phyloP scores from a whole-genome alignment of 1,140 invertebrate species.

The Caerostris darwini region DNA sequence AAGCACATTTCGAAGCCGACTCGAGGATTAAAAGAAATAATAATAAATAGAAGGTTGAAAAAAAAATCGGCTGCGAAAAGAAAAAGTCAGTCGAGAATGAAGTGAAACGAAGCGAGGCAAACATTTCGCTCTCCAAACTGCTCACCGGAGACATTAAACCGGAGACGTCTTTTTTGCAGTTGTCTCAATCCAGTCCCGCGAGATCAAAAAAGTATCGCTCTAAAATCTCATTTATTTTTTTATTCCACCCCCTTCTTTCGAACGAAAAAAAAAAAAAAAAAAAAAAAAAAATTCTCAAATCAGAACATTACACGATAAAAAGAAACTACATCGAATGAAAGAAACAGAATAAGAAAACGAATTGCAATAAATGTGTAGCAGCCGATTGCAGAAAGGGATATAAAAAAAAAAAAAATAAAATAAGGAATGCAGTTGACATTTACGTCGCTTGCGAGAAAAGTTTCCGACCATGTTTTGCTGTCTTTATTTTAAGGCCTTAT shows the following conservation, averaged over 20 bases:
- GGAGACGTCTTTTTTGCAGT: conserved; percentile 28
- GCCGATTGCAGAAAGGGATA: neutral
- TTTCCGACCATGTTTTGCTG: neutral
- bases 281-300: neutral
- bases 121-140: conserved; percentile 1
- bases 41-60: neutral
- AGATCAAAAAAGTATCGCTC: neutral
- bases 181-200: conserved; percentile 38
- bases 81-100: neutral
- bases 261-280: neutral
- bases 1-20: neutral
- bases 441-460: conserved; percentile 17
- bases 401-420: neutral
- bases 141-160: conserved; percentile 38
- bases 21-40: neutral
- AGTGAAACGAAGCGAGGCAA: conserved; percentile 33
- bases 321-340: neutral
- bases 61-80: neutral
- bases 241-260: neutral
- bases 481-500: conserved; percentile 37
- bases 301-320: conserved; percentile 12
- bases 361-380: conserved; percentile 24
- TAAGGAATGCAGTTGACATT: conserved; percentile 45
- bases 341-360: neutral
- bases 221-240: neutral